These are phyloP conservation scores for Orthosia gothica DNA, from an alignment of 2,888 invertebrate genomes.

Conservation along the genomic window DNA sequence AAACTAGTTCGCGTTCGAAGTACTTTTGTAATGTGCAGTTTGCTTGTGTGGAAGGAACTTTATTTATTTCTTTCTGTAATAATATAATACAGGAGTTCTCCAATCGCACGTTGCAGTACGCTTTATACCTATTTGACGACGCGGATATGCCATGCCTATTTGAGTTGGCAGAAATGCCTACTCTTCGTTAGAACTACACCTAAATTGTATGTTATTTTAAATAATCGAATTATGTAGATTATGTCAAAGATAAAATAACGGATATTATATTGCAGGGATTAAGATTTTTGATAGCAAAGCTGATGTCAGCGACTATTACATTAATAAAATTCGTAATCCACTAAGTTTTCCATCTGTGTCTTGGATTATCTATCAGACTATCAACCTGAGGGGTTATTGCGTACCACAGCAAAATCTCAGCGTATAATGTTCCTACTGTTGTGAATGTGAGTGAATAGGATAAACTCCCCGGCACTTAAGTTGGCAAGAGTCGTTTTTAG, in stretches of 20 bases:
- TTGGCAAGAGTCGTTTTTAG: too few species aligned
- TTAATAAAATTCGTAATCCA: slow-evolving; percentile 35
- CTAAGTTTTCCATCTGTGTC: neutral
- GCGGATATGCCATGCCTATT: too few species aligned
- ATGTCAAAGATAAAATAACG: slow-evolving; percentile 16
- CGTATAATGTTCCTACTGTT: neutral
- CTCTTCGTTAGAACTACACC: neutral
- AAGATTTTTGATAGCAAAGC: slow-evolving; percentile 14
- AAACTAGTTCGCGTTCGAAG: too few species aligned
- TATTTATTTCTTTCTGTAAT: too few species aligned
- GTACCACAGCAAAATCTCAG: neutral
- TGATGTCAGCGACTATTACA: neutral
- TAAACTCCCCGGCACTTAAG: neutral
- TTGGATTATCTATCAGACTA: neutral
- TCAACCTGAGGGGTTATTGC: neutral
- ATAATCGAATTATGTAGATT: slow-evolving; percentile 21
- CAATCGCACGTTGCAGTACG: too few species aligned
- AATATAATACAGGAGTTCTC: too few species aligned
- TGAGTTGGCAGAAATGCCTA: neutral
- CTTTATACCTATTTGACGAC: too few species aligned
- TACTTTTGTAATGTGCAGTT: too few species aligned
- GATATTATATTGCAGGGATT: slow-evolving; percentile 41
- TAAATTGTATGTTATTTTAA: neutral
- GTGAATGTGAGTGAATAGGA: neutral
- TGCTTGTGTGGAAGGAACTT: too few species aligned